Evolutionary conservation across 2,113 vertebrate genomes (phyloP), one percentile per base, ranked within the genome.

Genomic region (Oreotrochilus melanogaster): DNA sequence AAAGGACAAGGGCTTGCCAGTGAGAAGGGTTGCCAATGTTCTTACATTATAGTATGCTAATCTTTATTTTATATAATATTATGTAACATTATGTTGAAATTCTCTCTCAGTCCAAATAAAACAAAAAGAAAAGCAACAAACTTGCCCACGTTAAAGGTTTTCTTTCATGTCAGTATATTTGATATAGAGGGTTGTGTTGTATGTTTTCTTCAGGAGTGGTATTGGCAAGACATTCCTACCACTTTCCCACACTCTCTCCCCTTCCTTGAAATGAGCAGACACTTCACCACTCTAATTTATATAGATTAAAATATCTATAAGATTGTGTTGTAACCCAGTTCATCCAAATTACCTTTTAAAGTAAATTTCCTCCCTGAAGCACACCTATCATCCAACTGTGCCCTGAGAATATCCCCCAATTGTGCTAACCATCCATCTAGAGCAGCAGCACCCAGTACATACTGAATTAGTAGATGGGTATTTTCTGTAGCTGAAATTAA

Each of bases 401-500:
- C 53, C 53, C 50, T 43, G 50, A 78, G 80, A 74, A 18, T 39
- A 39, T 22, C 48, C 12, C 13, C 1, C 67, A 3, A 28, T 0
- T 2, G 18, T 47, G 17, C 61, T 83, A 69, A 33, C 64, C 64
- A 2, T 3, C 47, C 64, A 1, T 17, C 51, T 72, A 0, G 21
- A 6, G 11, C 10, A 47, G 73, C 39, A 74, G 78, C 25, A 28
- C 33, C 17, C 9, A 5, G 9, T 4, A 54, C 62, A 3, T 19
- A 14, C 61, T 14, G 71, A 48, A 1, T 70, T 16, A 76, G 74
- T 43, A 65, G 27, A 33, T 50, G 51, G 31, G 12, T 82, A 18
- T 72, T 85, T 92, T 58, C 81, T 96, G 90, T 67, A 72, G 84
- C 81, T 70, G 61, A 86, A 96, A 83, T 96, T 14, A 31, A 93